Base-by-base conservation (phyloP, 2,113 vertebrate genomes). In the Amblyornis subalaris region DNA sequence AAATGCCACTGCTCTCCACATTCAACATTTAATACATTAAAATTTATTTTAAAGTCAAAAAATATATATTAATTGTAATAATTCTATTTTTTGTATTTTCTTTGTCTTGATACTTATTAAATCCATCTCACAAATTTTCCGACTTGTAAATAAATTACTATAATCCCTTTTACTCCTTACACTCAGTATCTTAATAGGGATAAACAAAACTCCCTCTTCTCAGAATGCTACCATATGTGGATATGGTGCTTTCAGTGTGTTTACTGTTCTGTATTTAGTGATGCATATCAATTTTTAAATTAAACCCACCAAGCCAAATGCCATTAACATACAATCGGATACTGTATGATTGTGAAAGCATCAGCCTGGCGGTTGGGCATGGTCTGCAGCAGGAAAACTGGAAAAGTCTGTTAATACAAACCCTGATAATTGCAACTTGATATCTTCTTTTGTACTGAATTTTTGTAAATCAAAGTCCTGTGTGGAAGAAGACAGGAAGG, bases 1-100 rank as follows among this genome's bases (percentile, higher is more conserved):
- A 97, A 95, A 90, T 69, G 55, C n/a, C 67, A 85, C 31, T 83
- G n/a, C 9, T 93, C 62, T 76, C 33, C 58, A 90, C 71, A 86
- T 65, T 91, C 58, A 83, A 69, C 36, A 73, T 12, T 88, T 78
- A 36, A 75, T 38, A 75, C 23, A 64, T 84, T 65, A 90, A 89
- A 78, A 71, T 71, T 24, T 89, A 61, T 64, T 92, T 84, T 36
- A n/a, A 72, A 91, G 40, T 81, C 18, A 88, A 69, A 35, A 31
- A 70, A 62, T 73, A 69, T 7, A 5, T 83, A 24, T 36, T 86
- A 70, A 85, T 84, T 90, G 31, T 53, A 91, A 73, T 73, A 89
- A 88, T 55, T 87, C 7, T 20, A 26, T 66, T 76, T 16, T 65
- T 73, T 90, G 12, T 26, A 78, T 76, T 94, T 76, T 84, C 18